A percentile compares a stretch with the other conserved stretches of the same genome.
Evolutionary conservation across 2,797 vertebrate genomes (phyloP).

Genomic region (Thaleichthys pacificus): DNA sequence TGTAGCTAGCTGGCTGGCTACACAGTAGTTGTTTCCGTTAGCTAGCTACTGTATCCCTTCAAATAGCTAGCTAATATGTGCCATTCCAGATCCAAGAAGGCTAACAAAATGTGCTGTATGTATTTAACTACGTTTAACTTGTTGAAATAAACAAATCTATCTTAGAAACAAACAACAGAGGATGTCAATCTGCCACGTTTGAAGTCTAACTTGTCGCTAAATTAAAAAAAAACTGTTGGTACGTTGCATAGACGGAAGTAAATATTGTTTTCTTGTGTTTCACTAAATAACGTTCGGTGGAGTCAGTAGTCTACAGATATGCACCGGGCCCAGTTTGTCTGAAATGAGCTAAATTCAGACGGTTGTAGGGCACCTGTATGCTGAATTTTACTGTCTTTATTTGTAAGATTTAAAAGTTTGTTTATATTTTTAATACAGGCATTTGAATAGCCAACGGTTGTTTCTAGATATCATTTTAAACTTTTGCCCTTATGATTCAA

Average conservation of each 20-base stretch:
- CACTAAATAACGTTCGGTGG: neutral
- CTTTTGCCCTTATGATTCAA: too few relatives aligned
- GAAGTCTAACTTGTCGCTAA: neutral
- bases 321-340: neutral
- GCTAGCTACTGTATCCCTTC: neutral
- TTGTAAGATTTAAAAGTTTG: too few relatives aligned
- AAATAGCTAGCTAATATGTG: neutral
- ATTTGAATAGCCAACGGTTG: too few relatives aligned
- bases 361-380: neutral
- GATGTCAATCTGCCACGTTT: neutral
- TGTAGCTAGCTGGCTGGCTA: neutral
- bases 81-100: neutral
- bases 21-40: neutral
- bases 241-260: constrained; percentile 1
- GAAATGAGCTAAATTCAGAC: neutral
- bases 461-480: too few relatives aligned
- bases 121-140: neutral
- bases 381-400: too few relatives aligned
- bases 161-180: neutral
- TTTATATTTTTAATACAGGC: too few relatives aligned
- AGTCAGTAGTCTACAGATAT: neutral
- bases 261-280: constrained; percentile 1
- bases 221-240: neutral
- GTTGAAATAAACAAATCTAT: neutral
- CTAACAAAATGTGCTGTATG: neutral